Evolutionary conservation across 2,888 invertebrate genomes (phyloP).

Genomic region (Diaperis boleti): DNA sequence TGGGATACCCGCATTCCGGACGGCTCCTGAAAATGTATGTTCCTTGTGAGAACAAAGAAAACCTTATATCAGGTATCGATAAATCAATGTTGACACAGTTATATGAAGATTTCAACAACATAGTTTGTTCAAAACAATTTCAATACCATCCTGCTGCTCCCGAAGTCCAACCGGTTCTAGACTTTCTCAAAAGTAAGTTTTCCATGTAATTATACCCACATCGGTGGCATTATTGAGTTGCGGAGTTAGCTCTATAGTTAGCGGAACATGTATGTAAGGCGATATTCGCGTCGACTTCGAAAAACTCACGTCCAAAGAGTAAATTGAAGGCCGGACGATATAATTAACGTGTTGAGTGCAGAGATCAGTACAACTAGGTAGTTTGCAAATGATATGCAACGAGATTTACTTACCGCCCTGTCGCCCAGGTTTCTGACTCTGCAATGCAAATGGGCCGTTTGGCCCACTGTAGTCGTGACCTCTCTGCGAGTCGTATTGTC

Average conservation of each 20-base stretch:
- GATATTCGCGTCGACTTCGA: constrained; percentile 20
- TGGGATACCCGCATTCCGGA: no score
- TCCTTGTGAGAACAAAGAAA: no score
- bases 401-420: constrained; percentile 79
- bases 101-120: no score
- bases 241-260: constrained; percentile 19
- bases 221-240: constrained; percentile 20
- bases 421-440: constrained; percentile 89
- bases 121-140: no score
- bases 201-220: constrained; percentile 6
- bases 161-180: no score
- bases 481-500: constrained; percentile 88
- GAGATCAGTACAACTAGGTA: constrained; percentile 40
- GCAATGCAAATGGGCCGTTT: constrained; percentile 87
- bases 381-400: constrained; percentile 45
- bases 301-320: constrained; percentile 18
- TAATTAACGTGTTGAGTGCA: constrained; percentile 40
- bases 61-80: no score
- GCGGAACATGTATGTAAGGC: constrained; percentile 12
- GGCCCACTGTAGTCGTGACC: constrained; percentile 88
- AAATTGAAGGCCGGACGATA: constrained; percentile 29
- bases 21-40: no score
- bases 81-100: no score
- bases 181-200: background rate
- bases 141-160: no score